Percentiles rank a stretch among this genome's conserved stretches.
These are phyloP conservation scores for Autographa gamma DNA, from an alignment of 2,888 invertebrate genomes.

Conservation along the genomic window DNA sequence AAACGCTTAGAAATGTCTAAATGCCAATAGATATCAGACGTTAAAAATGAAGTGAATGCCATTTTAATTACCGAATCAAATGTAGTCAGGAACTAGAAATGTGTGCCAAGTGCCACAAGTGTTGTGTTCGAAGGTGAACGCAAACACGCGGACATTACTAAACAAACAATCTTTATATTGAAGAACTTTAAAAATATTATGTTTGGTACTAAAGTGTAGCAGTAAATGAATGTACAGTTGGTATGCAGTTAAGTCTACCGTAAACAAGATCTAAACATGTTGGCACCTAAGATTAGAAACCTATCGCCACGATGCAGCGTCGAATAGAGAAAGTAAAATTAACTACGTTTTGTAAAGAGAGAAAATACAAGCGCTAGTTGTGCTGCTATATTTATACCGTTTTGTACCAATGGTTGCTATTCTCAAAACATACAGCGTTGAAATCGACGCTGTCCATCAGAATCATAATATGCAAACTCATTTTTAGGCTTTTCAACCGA, in stretches of 20 bases:
- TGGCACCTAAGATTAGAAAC: constrained; percentile 53
- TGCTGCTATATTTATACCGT: constrained; percentile 34
- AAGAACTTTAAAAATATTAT: constrained; percentile 16
- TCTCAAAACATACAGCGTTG: background rate
- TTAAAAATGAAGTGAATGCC: constrained; percentile 13
- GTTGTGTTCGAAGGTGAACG: background rate
- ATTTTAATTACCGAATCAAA: constrained; percentile 41
- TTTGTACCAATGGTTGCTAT: constrained; percentile 13
- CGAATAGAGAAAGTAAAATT: constrained; percentile 51
- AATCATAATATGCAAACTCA: background rate
- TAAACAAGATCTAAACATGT: constrained; percentile 38
- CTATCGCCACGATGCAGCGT: constrained; percentile 39
- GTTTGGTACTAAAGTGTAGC: constrained; percentile 20
- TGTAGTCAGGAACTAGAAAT: constrained; percentile 36
- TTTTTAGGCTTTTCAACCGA: too few relatives aligned
- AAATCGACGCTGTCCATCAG: background rate
- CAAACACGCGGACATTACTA: constrained; percentile 5
- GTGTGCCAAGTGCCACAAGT: constrained; percentile 29
- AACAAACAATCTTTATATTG: constrained; percentile 17
- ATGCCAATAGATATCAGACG: background rate
- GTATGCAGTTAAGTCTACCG: constrained; percentile 22
- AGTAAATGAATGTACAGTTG: constrained; percentile 28
- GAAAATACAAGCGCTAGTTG: constrained; percentile 33
- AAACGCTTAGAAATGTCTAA: background rate
- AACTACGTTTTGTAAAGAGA: constrained; percentile 45